Evolutionary conservation across 2,113 vertebrate species (phyloP).

Genomic region (Panthera uncia): DNA sequence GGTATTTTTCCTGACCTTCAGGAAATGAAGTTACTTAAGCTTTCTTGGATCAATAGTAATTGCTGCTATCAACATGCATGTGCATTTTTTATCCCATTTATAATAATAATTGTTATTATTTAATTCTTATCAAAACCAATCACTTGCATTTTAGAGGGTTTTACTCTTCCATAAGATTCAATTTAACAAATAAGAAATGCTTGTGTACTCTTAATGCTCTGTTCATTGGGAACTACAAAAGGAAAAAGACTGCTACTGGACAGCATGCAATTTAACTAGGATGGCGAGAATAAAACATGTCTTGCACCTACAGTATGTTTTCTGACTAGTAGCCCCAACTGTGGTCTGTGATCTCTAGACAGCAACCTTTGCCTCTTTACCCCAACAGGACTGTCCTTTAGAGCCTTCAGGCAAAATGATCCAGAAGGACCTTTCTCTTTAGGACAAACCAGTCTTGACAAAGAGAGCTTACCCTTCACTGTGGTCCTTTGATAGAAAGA

Average conservation of each 20-base stretch:
- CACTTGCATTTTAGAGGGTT: not conserved
- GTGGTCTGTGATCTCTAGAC: not conserved
- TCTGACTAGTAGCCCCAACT: not conserved
- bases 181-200: not conserved
- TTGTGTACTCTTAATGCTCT: not conserved
- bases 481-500: not conserved
- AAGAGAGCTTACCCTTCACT: not conserved
- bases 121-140: conserved; percentile 21
- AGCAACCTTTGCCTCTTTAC: not conserved
- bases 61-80: not conserved
- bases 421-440: not conserved
- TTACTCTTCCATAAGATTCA: conserved; percentile 6
- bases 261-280: not conserved
- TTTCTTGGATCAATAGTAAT: conserved; percentile 18
- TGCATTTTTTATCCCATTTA: conserved; percentile 31
- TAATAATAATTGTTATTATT: conserved; percentile 8
- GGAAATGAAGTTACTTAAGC: conserved; percentile 6
- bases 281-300: not conserved
- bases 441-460: not conserved
- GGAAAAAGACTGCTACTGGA: not conserved
- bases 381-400: not conserved
- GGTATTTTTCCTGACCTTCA: not conserved
- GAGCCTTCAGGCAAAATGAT: not conserved
- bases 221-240: not conserved
- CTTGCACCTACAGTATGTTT: not conserved